phyloP scores from a whole-genome alignment of 1,140 invertebrate genomes.

The Drosophila quadrilineata region DNA sequence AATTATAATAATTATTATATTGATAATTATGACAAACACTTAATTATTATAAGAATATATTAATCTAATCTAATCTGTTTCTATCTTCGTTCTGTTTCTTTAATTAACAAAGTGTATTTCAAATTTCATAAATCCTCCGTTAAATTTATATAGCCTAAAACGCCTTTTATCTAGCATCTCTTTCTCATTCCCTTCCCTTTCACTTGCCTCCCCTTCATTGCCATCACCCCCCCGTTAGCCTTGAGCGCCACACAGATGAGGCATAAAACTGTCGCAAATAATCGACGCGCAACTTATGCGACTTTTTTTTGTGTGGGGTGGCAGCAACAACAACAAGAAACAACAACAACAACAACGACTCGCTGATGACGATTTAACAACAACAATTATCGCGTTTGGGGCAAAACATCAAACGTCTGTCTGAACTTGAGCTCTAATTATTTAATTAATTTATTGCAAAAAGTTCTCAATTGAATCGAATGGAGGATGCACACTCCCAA shows the following conservation, averaged over 20 bases:
- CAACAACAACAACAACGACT: neutral
- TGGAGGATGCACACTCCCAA: slow-evolving; percentile 16
- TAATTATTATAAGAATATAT: no score
- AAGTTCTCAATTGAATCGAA: slow-evolving; percentile 65
- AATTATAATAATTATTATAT: no score
- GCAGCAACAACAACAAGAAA: neutral
- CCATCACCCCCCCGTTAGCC: no score
- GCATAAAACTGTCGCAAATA: slow-evolving; percentile 61
- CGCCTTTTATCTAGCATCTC: neutral
- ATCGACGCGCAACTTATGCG: neutral
- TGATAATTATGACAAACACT: no score
- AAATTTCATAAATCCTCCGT: no score
- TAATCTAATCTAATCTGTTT: no score
- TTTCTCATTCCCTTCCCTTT: neutral
- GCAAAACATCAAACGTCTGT: slow-evolving; percentile 40
- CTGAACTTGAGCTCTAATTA: slow-evolving; percentile 76
- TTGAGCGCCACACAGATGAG: slow-evolving; percentile 63
- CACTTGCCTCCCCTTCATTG: no score
- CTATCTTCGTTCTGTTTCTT: no score
- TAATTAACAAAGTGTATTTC: no score
- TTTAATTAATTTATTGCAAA: slow-evolving; percentile 78
- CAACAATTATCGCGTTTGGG: slow-evolving; percentile 1
- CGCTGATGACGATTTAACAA: no score
- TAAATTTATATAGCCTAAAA: no score
- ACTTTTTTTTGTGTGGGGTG: slow-evolving; percentile 30